Conservation (phyloP, 2,113 vertebrate genomes). For the Perccottus glenii region DNA sequence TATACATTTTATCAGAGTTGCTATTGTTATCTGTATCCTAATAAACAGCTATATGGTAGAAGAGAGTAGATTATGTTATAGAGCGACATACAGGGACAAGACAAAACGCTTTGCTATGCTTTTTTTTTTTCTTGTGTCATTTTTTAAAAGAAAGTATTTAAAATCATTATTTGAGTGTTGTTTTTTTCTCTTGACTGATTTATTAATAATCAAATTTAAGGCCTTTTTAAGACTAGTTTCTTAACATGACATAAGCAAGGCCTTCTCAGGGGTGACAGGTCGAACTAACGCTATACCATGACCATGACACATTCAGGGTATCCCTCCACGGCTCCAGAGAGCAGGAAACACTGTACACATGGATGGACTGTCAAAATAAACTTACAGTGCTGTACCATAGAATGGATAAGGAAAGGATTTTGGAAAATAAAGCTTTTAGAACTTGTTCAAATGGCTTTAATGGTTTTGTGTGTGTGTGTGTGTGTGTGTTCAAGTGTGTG, state of each 20-base stretch:
- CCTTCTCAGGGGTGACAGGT: constrained; percentile 76
- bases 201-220: constrained; percentile 59
- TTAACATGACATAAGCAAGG: constrained; percentile 60
- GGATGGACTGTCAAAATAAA: constrained; percentile 41
- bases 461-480: constrained; percentile 10
- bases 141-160: constrained; percentile 68
- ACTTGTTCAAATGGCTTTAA: constrained; percentile 51
- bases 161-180: constrained; percentile 47
- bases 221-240: constrained; percentile 60
- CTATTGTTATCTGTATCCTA: constrained; percentile 74
- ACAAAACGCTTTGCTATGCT: constrained; percentile 50
- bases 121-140: constrained; percentile 38
- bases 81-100: constrained; percentile 45
- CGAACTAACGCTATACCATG: constrained; percentile 61
- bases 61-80: constrained; percentile 59
- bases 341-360: constrained; percentile 70
- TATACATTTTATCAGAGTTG: constrained; percentile 76
- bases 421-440: constrained; percentile 79
- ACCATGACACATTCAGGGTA: constrained; percentile 73
- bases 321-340: constrained; percentile 61
- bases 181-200: constrained; percentile 50
- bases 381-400: constrained; percentile 65
- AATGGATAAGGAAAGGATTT: constrained; percentile 59
- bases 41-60: constrained; percentile 68
- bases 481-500: constrained; percentile 19